Base-by-base conservation (phyloP, 2,888 invertebrate species). In the Sepioteuthis lessoniana region DNA sequence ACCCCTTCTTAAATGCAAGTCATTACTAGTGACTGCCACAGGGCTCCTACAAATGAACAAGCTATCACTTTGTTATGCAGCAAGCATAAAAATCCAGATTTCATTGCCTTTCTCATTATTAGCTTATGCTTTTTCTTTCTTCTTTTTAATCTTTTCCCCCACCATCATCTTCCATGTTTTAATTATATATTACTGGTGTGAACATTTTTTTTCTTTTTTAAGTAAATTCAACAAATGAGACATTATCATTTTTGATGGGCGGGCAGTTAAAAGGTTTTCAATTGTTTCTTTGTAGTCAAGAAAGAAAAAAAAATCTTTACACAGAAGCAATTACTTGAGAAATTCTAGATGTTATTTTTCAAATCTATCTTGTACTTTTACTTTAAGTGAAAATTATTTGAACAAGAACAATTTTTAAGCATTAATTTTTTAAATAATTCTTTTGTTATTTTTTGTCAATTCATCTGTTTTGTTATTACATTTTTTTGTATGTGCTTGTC, bases 11-110 rank as follows among this genome's bases (percentile, higher is more conserved):
- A 0, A 76, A 76, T 76, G 7, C 10, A 31, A 13, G 76, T 76
- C 76, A 76, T 76, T 76, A 76, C n/a, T 16, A 16, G 76, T 76
- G n/a, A 76, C 55, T 55, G 55, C 55, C 76, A 76, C 76, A 25
- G 76, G 76, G n/a, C 76, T n/a, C 35, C n/a, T 76, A n/a, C 76
- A 76, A 31, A 55, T 55, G 76, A 60, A 13, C n/a, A 31, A 31
- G 10, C 76, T 31, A n/a, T n/a, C 7, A 19, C 5, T n/a, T 19
- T 76, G n/a, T 76, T 76, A 76, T n/a, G 76, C n/a, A 76, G 13
- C 76, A 76, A 76, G n/a, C 76, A 76, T 76, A 76, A n/a, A 76
- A n/a, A 76, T 76, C n/a, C 35, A 76, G n/a, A 76, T 76, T 76
- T 76, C 76, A 76, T 76, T 76, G 76, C 76, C n/a, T 42, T 76